A percentile compares a stretch with the other conserved stretches of the same genome.
phyloP scores from a whole-genome alignment of 2,797 vertebrate species.

The Florisuga fusca region DNA sequence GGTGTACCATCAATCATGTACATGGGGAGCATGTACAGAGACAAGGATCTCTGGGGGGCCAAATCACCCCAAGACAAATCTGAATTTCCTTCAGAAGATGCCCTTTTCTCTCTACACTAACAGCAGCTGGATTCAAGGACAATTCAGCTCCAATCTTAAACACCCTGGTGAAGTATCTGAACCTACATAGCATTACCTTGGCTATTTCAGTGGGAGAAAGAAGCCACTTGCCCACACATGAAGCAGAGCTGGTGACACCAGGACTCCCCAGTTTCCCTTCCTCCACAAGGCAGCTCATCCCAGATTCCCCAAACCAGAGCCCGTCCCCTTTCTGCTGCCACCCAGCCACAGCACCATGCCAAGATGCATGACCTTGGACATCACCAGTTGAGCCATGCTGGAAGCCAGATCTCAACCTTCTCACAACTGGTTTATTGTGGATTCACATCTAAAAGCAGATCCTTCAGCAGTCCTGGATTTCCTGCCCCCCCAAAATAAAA shows the following conservation, averaged over 20 bases:
- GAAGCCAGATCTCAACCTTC: neutral
- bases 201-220: neutral
- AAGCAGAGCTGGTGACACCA: neutral
- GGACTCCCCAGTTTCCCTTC: neutral
- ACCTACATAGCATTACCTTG: neutral
- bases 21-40: neutral
- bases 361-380: fast-evolving
- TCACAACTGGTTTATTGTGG: neutral
- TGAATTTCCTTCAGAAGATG: neutral
- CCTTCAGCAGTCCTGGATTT: neutral
- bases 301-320: neutral
- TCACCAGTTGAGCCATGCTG: neutral
- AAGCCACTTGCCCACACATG: neutral
- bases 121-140: neutral
- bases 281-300: neutral
- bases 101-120: neutral
- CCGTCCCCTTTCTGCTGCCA: neutral
- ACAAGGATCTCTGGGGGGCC: neutral
- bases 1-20: no score
- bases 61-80: neutral
- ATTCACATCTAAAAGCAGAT: neutral
- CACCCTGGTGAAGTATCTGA: neutral
- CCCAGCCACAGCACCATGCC: neutral
- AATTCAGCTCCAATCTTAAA: neutral
- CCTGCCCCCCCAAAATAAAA: neutral